Conservation (phyloP, 1,140 invertebrate genomes). For the honey bee (Apis mellifera) region Amel_HAv3.1 CM009945.2:8204001-8204500, state of each 20-base stretch:
- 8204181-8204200: slow-evolving; percentile 41
- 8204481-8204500: slow-evolving; percentile 76
- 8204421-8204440: slow-evolving; percentile 3
- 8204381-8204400: slow-evolving; percentile 3
- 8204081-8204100: slow-evolving; percentile 67
- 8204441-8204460: slow-evolving; percentile 43
- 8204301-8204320: slow-evolving; percentile 1
- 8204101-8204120: slow-evolving; percentile 28
- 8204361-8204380: neutral
- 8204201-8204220: slow-evolving; percentile 49
- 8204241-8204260: slow-evolving; percentile 37
- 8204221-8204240: slow-evolving; percentile 39
- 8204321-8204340: neutral
- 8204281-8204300: slow-evolving; percentile 1
- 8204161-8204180: slow-evolving; percentile 36
- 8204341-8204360: neutral
- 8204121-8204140: slow-evolving; percentile 32
- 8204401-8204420: slow-evolving; percentile 27
- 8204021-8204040: slow-evolving; percentile 71
- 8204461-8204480: slow-evolving; percentile 71
- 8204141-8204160: slow-evolving; percentile 17
- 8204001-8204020: slow-evolving; percentile 68
- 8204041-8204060: slow-evolving; percentile 68
- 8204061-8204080: slow-evolving; percentile 62
- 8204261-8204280: slow-evolving; percentile 2